phyloP scores from a whole-genome alignment of 2,888 invertebrate species.

The Halocaridina rubra region DNA sequence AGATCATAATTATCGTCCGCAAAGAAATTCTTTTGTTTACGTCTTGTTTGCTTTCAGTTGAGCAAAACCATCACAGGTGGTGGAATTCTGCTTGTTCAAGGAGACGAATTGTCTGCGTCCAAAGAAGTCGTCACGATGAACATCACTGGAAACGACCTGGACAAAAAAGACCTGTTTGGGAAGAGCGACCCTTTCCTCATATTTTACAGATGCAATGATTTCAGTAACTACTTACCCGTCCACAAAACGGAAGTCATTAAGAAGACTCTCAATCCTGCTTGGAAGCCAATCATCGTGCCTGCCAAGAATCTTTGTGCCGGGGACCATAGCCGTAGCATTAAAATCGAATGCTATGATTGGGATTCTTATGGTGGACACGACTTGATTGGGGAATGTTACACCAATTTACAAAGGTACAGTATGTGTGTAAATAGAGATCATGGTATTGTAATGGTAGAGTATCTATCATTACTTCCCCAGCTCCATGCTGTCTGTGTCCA shows the following conservation, averaged over 20 bases:
- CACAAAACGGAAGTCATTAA: constrained; percentile 73
- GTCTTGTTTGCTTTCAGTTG: constrained; percentile 16
- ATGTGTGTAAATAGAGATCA: too few relatives aligned
- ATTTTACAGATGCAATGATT: constrained; percentile 64
- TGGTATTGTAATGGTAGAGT: too few relatives aligned
- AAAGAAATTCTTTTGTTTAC: too few relatives aligned
- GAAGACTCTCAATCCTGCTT: constrained; percentile 71
- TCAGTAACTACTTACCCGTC: constrained; percentile 67
- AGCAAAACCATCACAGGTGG: constrained; percentile 29
- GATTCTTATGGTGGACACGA: constrained; percentile 71
- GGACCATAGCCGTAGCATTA: constrained; percentile 70
- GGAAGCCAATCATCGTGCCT: constrained; percentile 69
- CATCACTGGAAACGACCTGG: constrained; percentile 67
- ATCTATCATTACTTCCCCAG: too few relatives aligned
- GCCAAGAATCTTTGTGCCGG: constrained; percentile 69
- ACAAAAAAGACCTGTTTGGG: constrained; percentile 68
- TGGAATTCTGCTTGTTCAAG: constrained; percentile 34
- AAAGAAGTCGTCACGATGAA: constrained; percentile 67
- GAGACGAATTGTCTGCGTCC: constrained; percentile 65
- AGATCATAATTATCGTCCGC: too few relatives aligned
- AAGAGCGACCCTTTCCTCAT: constrained; percentile 69
- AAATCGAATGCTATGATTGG: constrained; percentile 72
- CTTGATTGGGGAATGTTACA: constrained; percentile 70
- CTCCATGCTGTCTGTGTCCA: too few relatives aligned
- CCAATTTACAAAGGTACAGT: constrained; percentile 67